phyloP scores from a whole-genome alignment of 2,888 invertebrate genomes.

The Tenodera sinensis region DNA sequence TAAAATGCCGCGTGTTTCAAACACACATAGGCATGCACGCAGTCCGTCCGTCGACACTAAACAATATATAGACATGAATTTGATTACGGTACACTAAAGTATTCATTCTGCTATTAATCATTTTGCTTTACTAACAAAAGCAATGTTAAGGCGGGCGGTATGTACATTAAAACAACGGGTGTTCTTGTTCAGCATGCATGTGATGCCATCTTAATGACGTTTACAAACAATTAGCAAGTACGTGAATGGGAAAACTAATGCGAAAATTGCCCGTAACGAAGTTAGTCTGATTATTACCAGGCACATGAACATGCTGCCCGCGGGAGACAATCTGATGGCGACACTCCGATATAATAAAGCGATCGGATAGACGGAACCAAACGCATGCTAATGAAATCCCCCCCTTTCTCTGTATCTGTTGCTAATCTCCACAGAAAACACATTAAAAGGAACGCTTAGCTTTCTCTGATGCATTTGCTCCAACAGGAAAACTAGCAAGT shows the following conservation, averaged over 20 bases:
- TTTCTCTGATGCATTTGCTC: background rate
- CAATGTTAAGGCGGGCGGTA: background rate
- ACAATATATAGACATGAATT: background rate
- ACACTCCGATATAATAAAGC: background rate
- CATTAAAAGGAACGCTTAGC: background rate
- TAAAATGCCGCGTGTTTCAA: background rate
- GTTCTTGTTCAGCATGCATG: background rate
- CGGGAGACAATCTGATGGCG: background rate
- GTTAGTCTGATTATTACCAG: background rate
- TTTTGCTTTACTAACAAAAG: background rate
- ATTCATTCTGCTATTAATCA: background rate
- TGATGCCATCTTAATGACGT: background rate
- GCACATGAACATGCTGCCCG: background rate
- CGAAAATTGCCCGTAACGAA: background rate
- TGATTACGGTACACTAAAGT: background rate
- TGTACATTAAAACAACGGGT: background rate
- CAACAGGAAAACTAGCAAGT: too few relatives aligned
- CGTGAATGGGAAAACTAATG: background rate
- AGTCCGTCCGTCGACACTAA: background rate
- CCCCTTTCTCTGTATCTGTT: background rate
- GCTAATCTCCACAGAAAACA: background rate
- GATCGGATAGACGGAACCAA: background rate
- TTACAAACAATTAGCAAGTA: background rate
- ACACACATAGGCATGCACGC: background rate
- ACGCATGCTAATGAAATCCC: background rate